Evolutionary conservation across 2,888 invertebrate genomes (phyloP).

Genomic region (Elysia crispata): DNA sequence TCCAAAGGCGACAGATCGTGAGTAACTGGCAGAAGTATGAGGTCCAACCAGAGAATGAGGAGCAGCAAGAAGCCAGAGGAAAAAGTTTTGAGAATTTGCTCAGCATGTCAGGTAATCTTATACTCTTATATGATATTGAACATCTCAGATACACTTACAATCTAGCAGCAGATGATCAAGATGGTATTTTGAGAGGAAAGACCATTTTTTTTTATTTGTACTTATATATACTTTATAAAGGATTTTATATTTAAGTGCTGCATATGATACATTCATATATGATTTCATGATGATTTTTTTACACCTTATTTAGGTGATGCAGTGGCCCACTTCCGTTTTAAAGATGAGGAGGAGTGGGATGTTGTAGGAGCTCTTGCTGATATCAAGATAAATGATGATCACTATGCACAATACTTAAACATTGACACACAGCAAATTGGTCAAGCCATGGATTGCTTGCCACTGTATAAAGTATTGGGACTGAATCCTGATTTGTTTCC

Average conservation of each 20-base stretch:
- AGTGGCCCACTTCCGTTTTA: slow-evolving; percentile 62
- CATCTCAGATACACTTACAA: too few species aligned
- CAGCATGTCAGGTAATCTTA: slow-evolving; percentile 54
- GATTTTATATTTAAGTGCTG: too few species aligned
- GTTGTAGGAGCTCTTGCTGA: slow-evolving; percentile 45
- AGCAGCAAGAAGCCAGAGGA: slow-evolving; percentile 52
- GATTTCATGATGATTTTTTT: not conserved
- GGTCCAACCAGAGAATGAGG: slow-evolving; percentile 50
- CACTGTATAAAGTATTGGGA: slow-evolving; percentile 58
- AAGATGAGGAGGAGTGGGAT: slow-evolving; percentile 63
- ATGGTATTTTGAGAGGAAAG: too few species aligned
- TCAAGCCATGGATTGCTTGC: slow-evolving; percentile 57
- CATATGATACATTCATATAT: too few species aligned
- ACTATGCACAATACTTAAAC: slow-evolving; percentile 46
- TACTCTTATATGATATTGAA: too few species aligned
- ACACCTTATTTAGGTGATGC: slow-evolving; percentile 53
- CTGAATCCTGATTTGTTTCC: slow-evolving; percentile 56
- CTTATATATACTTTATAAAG: too few species aligned
- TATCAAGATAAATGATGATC: slow-evolving; percentile 1
- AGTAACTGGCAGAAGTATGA: slow-evolving; percentile 68
- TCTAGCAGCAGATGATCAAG: too few species aligned
- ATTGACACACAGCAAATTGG: slow-evolving; percentile 57
- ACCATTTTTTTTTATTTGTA: too few species aligned
- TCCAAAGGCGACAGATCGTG: slow-evolving; percentile 54
- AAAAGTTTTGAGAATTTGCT: slow-evolving; percentile 60